Evolutionary conservation across 2,113 vertebrate genomes (phyloP), one percentile per base, ranked within the genome.

Genomic region (Sinocyclocheilus rhinocerous): DNA sequence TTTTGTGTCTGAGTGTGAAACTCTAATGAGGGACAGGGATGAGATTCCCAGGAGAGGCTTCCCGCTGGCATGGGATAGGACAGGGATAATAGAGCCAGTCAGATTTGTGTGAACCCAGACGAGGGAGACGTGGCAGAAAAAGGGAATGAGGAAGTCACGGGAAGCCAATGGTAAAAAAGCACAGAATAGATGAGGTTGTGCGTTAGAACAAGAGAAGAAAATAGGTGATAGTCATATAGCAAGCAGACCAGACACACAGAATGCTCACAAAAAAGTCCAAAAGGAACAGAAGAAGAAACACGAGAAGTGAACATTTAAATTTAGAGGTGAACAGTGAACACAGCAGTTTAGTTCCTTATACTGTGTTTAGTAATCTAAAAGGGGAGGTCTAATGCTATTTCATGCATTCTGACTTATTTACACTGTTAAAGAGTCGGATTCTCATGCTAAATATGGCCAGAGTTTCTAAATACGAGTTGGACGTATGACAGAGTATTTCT

Each of bases 1-100:
- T 86, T 89, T 88, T 89, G 77, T 89, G 73, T 87, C 12, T 24
- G 52, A 45, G 79, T 89, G 90, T 87, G 85, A 90, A 78, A 82
- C 79, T 86, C 65, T 83, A 77, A 85, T 85, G 86, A 86, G 76
- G 61, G 81, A 77, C 84, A 84, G 84, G 75, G 85, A 86, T 84
- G 85, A 83, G 85, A 84, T 84, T 89, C 84, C 76, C 50, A 57
- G 18, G 24, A 88, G 82, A 72, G 85, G 85, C 86, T 85, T 88
- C 80, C 89, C 52, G 84, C 85, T 84, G 89, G 78, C 76, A 88
- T 29, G 42, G 75, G 79, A 29, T 65, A 52, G 81, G 52, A 73
- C 20, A 15, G 75, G 76, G 80, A 88, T 90, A 90, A 88, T 87
- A 72, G 85, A 57, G 70, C 83, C 81, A 85, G 55, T 85, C 75